Percentiles rank a stretch among this genome's conserved stretches.
phyloP scores from a whole-genome alignment of 2,888 invertebrate species.

The Tetrapedia diversipes region DNA sequence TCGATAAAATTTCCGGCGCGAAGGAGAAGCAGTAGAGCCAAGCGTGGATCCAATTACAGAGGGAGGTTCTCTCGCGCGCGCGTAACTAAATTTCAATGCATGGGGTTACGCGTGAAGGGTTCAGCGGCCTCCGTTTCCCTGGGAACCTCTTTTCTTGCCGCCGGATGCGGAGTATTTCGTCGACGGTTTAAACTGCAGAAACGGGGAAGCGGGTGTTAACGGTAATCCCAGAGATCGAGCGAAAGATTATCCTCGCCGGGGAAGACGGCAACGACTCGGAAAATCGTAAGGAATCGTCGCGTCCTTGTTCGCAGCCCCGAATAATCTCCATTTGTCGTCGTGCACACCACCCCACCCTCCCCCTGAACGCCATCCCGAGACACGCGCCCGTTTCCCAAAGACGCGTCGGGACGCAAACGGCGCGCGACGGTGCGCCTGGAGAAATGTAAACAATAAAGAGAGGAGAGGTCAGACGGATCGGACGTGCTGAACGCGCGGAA shows the following conservation, averaged over 20 bases:
- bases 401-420: not conserved
- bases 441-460: constrained; percentile 35
- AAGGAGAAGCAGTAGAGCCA: not conserved
- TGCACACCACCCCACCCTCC: too few relatives aligned
- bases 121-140: constrained; percentile 11
- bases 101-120: not conserved
- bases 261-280: constrained; percentile 68
- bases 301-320: constrained; percentile 58
- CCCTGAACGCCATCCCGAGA: too few relatives aligned
- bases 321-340: constrained; percentile 63
- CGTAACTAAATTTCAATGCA: constrained; percentile 42
- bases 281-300: constrained; percentile 65
- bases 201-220: constrained; percentile 58
- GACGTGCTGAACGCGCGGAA: not conserved
- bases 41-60: constrained; percentile 33
- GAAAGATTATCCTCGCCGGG: constrained; percentile 68
- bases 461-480: not conserved
- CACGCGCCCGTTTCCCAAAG: constrained; percentile 31
- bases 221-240: constrained; percentile 69
- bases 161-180: constrained; percentile 36
- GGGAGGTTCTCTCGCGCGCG: constrained; percentile 16
- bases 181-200: constrained; percentile 45
- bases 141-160: constrained; percentile 11
- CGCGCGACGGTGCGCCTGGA: too few relatives aligned
- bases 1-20: constrained; percentile 11